A percentile compares a stretch with the other conserved stretches of the same genome.
phyloP scores from a whole-genome alignment of 1,140 invertebrate species.

The Aphelinus atriplicis region DNA sequence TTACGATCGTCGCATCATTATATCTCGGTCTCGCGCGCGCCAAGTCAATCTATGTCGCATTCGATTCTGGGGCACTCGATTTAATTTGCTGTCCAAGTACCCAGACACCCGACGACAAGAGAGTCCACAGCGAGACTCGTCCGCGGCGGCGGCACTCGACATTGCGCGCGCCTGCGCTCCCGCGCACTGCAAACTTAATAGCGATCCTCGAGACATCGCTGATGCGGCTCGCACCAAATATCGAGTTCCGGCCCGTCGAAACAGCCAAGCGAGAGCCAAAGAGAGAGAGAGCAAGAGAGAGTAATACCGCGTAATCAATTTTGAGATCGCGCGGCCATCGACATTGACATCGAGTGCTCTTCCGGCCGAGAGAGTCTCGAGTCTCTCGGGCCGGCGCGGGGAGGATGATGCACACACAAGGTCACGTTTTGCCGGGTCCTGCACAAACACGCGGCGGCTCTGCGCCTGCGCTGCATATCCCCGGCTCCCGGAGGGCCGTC shows the following conservation, averaged over 20 bases:
- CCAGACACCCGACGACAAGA: no score
- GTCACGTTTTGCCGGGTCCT: slow-evolving; percentile 14
- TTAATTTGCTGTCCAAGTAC: no score
- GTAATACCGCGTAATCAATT: slow-evolving; percentile 28
- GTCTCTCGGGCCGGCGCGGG: neutral
- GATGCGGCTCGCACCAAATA: slow-evolving; percentile 18
- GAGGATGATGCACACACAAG: slow-evolving; percentile 22
- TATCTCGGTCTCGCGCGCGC: no score
- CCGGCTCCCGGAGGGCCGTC: no score
- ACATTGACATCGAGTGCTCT: slow-evolving; percentile 38
- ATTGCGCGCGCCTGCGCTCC: no score
- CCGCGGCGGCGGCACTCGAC: no score
- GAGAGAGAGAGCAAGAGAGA: slow-evolving; percentile 12
- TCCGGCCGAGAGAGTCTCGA: slow-evolving; percentile 20
- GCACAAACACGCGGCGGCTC: neutral
- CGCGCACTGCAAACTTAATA: slow-evolving; percentile 18
- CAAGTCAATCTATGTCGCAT: no score
- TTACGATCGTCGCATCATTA: no score
- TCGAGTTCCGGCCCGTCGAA: slow-evolving; percentile 4
- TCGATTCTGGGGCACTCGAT: no score
- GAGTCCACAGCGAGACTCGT: no score
- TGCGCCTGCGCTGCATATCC: no score
- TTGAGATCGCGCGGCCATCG: slow-evolving; percentile 18
- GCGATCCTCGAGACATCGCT: slow-evolving; percentile 33
- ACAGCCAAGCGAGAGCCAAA: neutral